Evolutionary conservation across 37 sponge, comb jelly and placozoan species (phyloP).

Genomic region (Agelas oroides): DNA sequence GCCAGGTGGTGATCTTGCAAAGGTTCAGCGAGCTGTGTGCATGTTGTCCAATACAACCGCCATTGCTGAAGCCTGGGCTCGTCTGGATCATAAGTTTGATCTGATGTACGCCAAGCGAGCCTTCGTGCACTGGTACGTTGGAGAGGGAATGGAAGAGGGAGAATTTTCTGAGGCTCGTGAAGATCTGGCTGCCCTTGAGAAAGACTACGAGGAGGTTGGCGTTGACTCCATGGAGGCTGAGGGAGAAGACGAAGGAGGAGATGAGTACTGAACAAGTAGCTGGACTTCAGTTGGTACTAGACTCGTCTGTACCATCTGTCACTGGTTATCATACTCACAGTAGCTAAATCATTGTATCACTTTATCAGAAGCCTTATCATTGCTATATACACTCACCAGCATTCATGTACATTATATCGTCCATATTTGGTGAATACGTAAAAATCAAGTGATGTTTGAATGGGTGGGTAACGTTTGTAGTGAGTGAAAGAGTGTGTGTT

Average conservation of each 20-base stretch:
- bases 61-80: constrained; percentile 95
- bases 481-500: no score
- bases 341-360: no score
- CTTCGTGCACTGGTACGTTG: constrained; percentile 96
- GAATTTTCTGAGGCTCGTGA: constrained; percentile 94
- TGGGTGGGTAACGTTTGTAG: no score
- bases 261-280: constrained; percentile 63
- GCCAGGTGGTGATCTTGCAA: constrained; percentile 92
- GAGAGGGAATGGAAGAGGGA: constrained; percentile 97
- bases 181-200: constrained; percentile 89
- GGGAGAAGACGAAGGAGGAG: constrained; percentile 71
- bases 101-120: constrained; percentile 96
- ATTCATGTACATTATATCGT: no score
- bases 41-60: constrained; percentile 95
- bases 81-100: constrained; percentile 96
- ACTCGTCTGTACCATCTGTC: no score
- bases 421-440: no score
- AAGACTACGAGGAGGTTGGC: constrained; percentile 88
- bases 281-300: no score
- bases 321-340: no score
- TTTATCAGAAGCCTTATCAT: no score
- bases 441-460: no score
- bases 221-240: constrained; percentile 68
- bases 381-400: no score
- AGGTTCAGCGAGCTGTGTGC: constrained; percentile 91